Conservation (phyloP, 2,888 invertebrate species). For the Helobdella robusta region DNA sequence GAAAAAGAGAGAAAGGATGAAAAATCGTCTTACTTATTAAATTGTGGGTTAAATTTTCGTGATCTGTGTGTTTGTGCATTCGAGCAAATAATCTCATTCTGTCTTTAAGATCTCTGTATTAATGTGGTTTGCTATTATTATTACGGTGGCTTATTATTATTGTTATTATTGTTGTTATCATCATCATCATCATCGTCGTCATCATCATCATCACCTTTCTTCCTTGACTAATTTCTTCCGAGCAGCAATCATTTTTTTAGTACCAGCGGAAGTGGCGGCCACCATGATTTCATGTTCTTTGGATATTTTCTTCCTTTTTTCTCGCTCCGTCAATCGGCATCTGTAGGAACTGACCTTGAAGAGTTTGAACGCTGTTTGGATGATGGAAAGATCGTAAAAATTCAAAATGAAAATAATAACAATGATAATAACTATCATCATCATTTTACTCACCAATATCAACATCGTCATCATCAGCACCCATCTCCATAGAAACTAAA, state of each 20-base stretch:
- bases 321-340: conserved; percentile 17
- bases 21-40: conserved; percentile 10
- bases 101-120: conserved; percentile 16
- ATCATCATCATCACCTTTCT: conserved; percentile 22
- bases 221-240: conserved; percentile 17
- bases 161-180: not conserved
- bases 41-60: not conserved
- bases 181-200: conserved; percentile 2
- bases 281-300: conserved; percentile 11
- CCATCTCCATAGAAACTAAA: conserved; percentile 4
- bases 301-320: conserved; percentile 14
- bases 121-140: not conserved
- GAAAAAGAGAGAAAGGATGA: not conserved
- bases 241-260: not conserved
- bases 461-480: conserved; percentile 16
- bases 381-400: not conserved
- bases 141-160: not conserved
- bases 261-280: not conserved
- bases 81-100: conserved; percentile 10
- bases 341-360: conserved; percentile 11
- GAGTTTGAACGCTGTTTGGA: conserved; percentile 15
- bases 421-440: not conserved
- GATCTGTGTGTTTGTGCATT: conserved; percentile 9
- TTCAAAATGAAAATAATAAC: not conserved
- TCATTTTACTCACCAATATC: conserved; percentile 2